phyloP scores from a whole-genome alignment of 2,113 vertebrate genomes.

The Gopherus flavomarginatus region DNA sequence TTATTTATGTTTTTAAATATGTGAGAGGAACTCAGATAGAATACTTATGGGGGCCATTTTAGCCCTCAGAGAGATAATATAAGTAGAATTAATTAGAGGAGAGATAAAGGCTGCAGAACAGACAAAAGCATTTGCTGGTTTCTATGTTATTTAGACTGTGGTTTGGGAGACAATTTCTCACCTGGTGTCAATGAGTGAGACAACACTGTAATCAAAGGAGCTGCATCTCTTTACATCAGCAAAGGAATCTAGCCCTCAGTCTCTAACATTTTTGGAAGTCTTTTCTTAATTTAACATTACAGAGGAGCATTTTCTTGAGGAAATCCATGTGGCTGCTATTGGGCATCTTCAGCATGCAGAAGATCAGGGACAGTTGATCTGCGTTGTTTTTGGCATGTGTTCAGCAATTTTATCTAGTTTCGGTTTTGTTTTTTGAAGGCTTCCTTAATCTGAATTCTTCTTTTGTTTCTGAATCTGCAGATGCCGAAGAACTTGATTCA shows the following conservation, averaged over 20 bases:
- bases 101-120: fast-evolving
- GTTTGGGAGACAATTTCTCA: not conserved
- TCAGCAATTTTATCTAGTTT: not conserved
- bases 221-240: not conserved
- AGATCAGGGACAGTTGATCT: fast-evolving
- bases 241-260: not conserved
- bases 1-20: not conserved
- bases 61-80: not conserved
- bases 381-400: not conserved
- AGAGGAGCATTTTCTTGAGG: not conserved
- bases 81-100: not conserved
- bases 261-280: not conserved
- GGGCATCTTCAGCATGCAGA: not conserved
- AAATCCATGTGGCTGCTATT: fast-evolving
- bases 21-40: not conserved
- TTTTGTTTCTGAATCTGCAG: not conserved
- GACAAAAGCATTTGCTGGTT: fast-evolving
- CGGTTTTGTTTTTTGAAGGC: not conserved
- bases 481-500: fast-evolving
- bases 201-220: not conserved
- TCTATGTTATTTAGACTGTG: fast-evolving
- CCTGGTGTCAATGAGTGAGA: not conserved
- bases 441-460: not conserved
- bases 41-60: not conserved
- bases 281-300: not conserved